Percentiles rank a stretch among this genome's conserved stretches.
Evolutionary conservation across 1,140 invertebrate species (phyloP).

Genomic region (Drosophila rufa): DNA sequence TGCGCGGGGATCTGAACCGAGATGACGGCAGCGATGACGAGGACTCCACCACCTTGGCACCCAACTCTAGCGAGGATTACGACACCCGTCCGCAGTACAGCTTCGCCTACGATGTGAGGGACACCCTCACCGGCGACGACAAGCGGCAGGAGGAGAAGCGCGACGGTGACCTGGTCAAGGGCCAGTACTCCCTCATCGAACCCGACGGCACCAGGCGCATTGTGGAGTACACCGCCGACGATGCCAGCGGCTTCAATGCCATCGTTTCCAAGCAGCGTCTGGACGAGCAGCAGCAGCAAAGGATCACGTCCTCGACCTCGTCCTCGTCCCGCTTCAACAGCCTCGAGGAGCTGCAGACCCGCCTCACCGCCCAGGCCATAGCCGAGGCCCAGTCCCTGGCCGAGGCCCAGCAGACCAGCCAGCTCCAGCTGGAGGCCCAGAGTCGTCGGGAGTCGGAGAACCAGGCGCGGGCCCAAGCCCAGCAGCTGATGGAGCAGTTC

Average conservation of each 20-base stretch:
- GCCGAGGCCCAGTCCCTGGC: conserved; percentile 73
- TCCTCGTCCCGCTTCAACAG: conserved; percentile 70
- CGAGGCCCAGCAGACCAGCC: conserved; percentile 64
- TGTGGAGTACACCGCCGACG: conserved; percentile 87
- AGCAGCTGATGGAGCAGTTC: conserved; percentile 82
- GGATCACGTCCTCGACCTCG: conserved; percentile 14
- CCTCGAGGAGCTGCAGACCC: conserved; percentile 72
- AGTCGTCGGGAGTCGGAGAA: conserved; percentile 65
- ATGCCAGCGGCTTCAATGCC: conserved; percentile 87
- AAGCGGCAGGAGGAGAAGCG: conserved; percentile 86
- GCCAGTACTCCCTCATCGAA: conserved; percentile 87
- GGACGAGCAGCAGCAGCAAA: conserved; percentile 53
- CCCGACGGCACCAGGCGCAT: conserved; percentile 87
- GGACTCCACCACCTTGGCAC: conserved; percentile 63
- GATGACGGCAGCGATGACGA: conserved; percentile 53
- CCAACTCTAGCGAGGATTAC: conserved; percentile 85
- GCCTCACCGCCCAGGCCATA: conserved; percentile 73
- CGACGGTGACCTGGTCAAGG: conserved; percentile 86
- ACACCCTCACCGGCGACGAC: conserved; percentile 86
- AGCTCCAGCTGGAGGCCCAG: conserved; percentile 68
- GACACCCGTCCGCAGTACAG: conserved; percentile 86
- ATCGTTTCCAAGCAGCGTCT: conserved; percentile 87
- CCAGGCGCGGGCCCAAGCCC: conserved; percentile 74
- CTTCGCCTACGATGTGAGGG: conserved; percentile 86
- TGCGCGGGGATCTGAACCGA: conserved; percentile 44